Evolutionary conservation across 2,113 vertebrate genomes (phyloP).

Genomic region (Argyrosomus japonicus): DNA sequence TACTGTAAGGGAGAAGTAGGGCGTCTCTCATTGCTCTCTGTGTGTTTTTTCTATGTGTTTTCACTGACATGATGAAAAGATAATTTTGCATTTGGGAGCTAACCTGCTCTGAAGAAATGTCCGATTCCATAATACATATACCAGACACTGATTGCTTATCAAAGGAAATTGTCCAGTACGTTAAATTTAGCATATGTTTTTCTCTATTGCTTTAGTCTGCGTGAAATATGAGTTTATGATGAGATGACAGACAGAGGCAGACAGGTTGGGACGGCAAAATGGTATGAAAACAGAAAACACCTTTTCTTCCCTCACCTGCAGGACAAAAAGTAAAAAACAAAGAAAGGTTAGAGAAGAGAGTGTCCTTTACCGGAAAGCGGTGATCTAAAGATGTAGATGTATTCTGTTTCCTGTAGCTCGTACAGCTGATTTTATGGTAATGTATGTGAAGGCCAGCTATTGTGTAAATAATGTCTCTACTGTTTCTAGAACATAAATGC

Average conservation of each 20-base stretch:
- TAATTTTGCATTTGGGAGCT: constrained; percentile 52
- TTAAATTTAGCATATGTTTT: constrained; percentile 39
- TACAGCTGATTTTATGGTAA: constrained; percentile 63
- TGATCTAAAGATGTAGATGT: constrained; percentile 2
- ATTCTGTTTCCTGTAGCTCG: constrained; percentile 55
- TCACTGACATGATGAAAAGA: constrained; percentile 50
- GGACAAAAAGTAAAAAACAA: constrained; percentile 24
- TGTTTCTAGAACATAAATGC: constrained; percentile 47
- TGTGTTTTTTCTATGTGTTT: constrained; percentile 33
- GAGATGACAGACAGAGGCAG: constrained; percentile 36
- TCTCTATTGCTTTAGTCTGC: constrained; percentile 28
- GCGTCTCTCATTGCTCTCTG: constrained; percentile 6
- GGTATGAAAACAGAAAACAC: constrained; percentile 7
- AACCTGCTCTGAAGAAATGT: constrained; percentile 55
- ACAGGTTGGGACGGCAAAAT: constrained; percentile 16
- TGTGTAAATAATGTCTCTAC: constrained; percentile 68
- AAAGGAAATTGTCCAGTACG: constrained; percentile 53
- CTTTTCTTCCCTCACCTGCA: constrained; percentile 5
- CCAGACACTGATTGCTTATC: constrained; percentile 68
- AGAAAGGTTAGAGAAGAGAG: neutral
- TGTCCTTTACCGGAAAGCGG: neutral
- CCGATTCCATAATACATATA: constrained; percentile 49
- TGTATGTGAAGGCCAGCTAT: constrained; percentile 41
- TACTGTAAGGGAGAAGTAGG: neutral
- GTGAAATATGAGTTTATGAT: constrained; percentile 48